These are phyloP conservation scores for Drosophila nr. medialis DNA, from an alignment of 2,888 invertebrate genomes.

Conservation along the genomic window DNA sequence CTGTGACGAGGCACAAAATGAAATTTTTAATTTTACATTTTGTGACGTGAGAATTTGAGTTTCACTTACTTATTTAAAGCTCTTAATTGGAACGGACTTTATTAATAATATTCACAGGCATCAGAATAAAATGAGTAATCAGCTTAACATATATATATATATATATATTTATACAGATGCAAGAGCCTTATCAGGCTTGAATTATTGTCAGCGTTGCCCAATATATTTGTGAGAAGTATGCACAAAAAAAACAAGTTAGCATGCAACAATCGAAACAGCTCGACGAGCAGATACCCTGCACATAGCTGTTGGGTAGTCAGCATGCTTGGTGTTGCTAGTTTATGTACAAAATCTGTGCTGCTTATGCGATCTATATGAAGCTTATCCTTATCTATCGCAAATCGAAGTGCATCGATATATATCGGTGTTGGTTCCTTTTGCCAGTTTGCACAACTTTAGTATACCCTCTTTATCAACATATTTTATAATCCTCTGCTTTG, in stretches of 20 bases:
- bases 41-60: conserved; percentile 40
- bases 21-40: conserved; percentile 26
- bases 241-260: not conserved
- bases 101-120: not conserved
- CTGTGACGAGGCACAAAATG: conserved; percentile 38
- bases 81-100: conserved; percentile 30
- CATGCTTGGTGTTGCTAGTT: not conserved
- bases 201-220: not conserved
- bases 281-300: not conserved
- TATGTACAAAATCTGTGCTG: no score
- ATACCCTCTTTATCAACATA: not conserved
- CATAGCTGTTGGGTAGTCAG: not conserved
- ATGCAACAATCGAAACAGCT: not conserved
- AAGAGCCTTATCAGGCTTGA: not conserved
- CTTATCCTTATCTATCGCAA: not conserved
- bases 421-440: not conserved
- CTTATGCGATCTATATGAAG: no score
- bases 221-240: not conserved
- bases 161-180: not conserved
- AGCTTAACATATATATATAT: not conserved
- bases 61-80: conserved; percentile 23
- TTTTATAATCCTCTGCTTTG: not conserved
- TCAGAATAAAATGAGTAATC: not conserved
- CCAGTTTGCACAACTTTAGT: not conserved
- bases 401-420: not conserved